Base-by-base conservation (phyloP, 2,113 vertebrate genomes). In the Platanista minor region DNA sequence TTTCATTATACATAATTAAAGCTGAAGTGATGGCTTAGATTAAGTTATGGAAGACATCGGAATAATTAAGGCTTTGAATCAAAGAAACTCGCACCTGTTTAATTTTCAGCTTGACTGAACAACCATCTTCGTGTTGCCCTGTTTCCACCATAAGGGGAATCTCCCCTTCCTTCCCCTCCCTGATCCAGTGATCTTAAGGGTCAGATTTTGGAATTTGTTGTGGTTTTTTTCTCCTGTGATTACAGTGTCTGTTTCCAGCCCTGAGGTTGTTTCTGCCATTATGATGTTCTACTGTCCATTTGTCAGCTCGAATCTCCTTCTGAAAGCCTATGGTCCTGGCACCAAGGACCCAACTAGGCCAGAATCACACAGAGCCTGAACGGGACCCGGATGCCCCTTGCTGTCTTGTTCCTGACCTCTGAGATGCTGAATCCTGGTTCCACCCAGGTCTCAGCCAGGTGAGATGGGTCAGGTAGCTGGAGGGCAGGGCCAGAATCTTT, bases 11-110 rank as follows among this genome's bases (percentile, higher is more conserved):
- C 57, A 75, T 69, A 94, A 91, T 66, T 97, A 90, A 82, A 97
- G 87, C 97, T 96, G 80, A 96, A 97, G 95, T 61, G 96, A 95
- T 85, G 96, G 94, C 31, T 85, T 90, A 77, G 96, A 97, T 97
- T 93, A 96, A 97, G 96, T 95, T 97, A 98, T 94, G 94, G 96
- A 86, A 96, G 90, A 75, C 85, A 90, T 98, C 94, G 94, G 96
- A 97, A 95, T 95, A 98, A 87, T 85, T 94, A 94, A 72, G 88
- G 13, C 66, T 98, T 95, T 96, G 86, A 96, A 92, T 92, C 46
- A 91, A 29, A 80, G 96, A 94, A 91, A 72, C 72, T 94, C 94
- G 84, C 94, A 97, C 97, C 92, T 93, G 83, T 95, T 98, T 96
- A 78, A 9, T 96, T 80, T 96, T 59, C 74, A 69, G 29, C 91